Evolutionary conservation across 2,113 vertebrate genomes (phyloP).

Genomic region (Mionectes macconnelli): DNA sequence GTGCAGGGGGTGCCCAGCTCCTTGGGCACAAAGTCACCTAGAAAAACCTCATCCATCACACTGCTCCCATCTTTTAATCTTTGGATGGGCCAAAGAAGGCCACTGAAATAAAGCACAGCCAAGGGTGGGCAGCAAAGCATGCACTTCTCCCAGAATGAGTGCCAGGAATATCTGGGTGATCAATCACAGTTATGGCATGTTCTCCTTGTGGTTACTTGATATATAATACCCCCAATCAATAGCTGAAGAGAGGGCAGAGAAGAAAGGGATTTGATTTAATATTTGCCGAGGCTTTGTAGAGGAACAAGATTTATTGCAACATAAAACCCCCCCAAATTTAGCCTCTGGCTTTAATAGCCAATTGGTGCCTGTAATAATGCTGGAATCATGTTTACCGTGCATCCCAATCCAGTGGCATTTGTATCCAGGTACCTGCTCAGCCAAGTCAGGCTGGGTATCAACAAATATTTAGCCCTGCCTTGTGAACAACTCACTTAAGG

Average conservation of each 20-base stretch:
- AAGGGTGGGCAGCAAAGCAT: constrained; percentile 34
- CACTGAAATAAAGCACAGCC: neutral
- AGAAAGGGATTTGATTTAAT: constrained; percentile 51
- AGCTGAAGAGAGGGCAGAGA: neutral
- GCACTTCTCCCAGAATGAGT: neutral
- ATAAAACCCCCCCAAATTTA: constrained; percentile 54
- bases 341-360: constrained; percentile 39
- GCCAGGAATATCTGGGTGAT: constrained; percentile 18
- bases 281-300: constrained; percentile 41
- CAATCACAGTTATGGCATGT: constrained; percentile 18
- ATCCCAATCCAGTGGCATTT: constrained; percentile 20
- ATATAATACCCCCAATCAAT: constrained; percentile 56
- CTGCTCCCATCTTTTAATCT: neutral
- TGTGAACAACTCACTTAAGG: neutral
- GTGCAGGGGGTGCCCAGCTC: neutral
- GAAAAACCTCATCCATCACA: neutral
- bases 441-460: neutral
- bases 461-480: neutral
- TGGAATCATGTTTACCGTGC: constrained; percentile 29
- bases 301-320: constrained; percentile 56
- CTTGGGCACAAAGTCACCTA: neutral
- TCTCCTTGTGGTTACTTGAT: constrained; percentile 33
- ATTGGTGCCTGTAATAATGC: constrained; percentile 36
- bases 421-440: neutral
- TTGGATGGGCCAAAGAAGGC: neutral